Conservation (phyloP, 2,888 invertebrate species). For the Diarsia brunnea region DNA sequence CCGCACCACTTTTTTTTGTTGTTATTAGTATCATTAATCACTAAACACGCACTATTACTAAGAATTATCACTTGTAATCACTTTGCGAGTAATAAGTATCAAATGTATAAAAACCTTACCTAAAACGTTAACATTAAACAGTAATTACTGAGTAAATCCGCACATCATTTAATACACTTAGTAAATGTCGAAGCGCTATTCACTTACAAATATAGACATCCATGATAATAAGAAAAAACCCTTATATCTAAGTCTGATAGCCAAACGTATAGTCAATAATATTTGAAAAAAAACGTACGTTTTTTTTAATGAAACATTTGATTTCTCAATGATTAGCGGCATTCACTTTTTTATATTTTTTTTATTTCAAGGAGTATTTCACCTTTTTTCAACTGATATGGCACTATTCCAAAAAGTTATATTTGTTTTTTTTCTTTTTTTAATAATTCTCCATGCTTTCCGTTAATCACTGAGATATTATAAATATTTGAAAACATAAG, state of each 20-base stretch:
- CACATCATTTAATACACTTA: constrained; percentile 85
- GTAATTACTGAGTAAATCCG: constrained; percentile 85
- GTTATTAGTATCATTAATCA: constrained; percentile 71
- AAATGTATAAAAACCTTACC: constrained; percentile 90
- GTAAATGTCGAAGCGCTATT: constrained; percentile 84
- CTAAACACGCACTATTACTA: constrained; percentile 86
- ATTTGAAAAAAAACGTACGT: constrained; percentile 63
- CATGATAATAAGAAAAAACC: constrained; percentile 85
- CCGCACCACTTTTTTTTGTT: constrained; percentile 85
- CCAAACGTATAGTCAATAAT: constrained; percentile 73
- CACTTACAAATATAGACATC: constrained; percentile 88
- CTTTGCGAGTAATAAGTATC: constrained; percentile 90
- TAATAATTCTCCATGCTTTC: constrained; percentile 68
- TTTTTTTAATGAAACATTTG: constrained; percentile 44
- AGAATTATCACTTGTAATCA: constrained; percentile 89
- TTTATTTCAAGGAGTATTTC: constrained; percentile 57
- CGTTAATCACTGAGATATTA: constrained; percentile 80
- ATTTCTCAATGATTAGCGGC: constrained; percentile 82
- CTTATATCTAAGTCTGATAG: constrained; percentile 83
- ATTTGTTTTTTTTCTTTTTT: constrained; percentile 67
- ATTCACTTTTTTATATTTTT: constrained; percentile 54
- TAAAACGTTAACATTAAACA: constrained; percentile 85
- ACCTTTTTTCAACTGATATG: constrained; percentile 80
- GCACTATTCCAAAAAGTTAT: constrained; percentile 80
- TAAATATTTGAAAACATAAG: constrained; percentile 74